Percentiles rank a stretch among this genome's conserved stretches.
Conservation (phyloP, 1,140 invertebrate genomes). For the Mya arenaria region DNA sequence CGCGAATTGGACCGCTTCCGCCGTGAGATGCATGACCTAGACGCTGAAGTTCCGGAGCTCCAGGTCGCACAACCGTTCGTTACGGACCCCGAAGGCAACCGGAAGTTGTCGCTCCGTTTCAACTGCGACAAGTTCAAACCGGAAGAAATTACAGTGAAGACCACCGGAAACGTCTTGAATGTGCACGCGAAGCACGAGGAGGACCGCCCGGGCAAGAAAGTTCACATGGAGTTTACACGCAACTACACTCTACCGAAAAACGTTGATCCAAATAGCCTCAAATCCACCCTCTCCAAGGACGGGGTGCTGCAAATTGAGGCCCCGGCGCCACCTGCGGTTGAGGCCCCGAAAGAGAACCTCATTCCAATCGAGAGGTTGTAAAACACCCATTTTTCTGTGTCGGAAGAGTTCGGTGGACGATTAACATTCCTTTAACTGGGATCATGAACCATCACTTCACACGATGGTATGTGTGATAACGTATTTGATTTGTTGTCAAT, state of each 20-base stretch:
- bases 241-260: constrained; percentile 58
- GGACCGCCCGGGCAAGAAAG: constrained; percentile 21
- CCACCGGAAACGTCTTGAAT: constrained; percentile 47
- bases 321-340: constrained; percentile 52
- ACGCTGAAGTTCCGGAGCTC: background rate
- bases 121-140: constrained; percentile 63
- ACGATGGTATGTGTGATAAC: no score
- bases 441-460: no score
- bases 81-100: constrained; percentile 45
- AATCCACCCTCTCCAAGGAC: constrained; percentile 63
- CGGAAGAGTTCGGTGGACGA: no score
- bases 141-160: constrained; percentile 62
- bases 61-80: constrained; percentile 47
- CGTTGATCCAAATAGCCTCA: constrained; percentile 57
- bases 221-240: constrained; percentile 61
- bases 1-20: constrained; percentile 35
- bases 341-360: constrained; percentile 32
- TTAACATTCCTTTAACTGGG: no score
- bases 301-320: constrained; percentile 66
- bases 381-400: no score
- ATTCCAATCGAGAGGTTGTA: constrained; percentile 45
- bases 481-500: no score
- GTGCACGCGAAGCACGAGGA: constrained; percentile 59
- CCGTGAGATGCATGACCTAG: constrained; percentile 26
- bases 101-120: constrained; percentile 59